Conservation (phyloP, 1,140 invertebrate species). For the Pollicipes pollicipes region DNA sequence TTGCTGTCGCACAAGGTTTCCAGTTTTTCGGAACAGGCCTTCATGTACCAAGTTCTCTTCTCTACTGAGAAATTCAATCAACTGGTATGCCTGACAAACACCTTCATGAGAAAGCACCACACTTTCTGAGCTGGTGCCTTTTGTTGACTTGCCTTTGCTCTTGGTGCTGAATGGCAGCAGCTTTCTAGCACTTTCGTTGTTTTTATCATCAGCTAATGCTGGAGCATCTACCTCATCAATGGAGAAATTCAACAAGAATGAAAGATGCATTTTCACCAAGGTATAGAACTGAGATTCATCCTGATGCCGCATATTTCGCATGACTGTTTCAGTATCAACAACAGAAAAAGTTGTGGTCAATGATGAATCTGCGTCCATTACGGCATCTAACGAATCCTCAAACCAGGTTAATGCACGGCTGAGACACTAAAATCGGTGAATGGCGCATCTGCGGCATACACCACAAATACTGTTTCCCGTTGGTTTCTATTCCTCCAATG, state of each 20-base stretch:
- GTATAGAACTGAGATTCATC: conserved; percentile 70
- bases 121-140: conserved; percentile 29
- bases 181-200: not conserved
- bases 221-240: conserved; percentile 52
- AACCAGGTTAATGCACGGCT: too few species aligned
- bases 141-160: not conserved
- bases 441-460: too few species aligned
- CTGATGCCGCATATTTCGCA: conserved; percentile 37
- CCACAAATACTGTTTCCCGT: too few species aligned
- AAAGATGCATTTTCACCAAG: conserved; percentile 76
- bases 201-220: not conserved
- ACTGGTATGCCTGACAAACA: conserved; percentile 52
- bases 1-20: conserved; percentile 63
- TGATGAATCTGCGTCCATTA: not conserved
- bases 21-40: conserved; percentile 77
- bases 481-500: too few species aligned
- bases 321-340: not conserved
- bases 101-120: conserved; percentile 49
- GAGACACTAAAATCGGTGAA: too few species aligned
- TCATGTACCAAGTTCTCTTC: conserved; percentile 48
- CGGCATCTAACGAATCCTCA: too few species aligned
- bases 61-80: conserved; percentile 53
- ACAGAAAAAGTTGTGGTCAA: not conserved
- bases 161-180: not conserved
- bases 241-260: conserved; percentile 62